Conservation (phyloP, 2,113 vertebrate genomes). For the Synchiropus splendidus region DNA sequence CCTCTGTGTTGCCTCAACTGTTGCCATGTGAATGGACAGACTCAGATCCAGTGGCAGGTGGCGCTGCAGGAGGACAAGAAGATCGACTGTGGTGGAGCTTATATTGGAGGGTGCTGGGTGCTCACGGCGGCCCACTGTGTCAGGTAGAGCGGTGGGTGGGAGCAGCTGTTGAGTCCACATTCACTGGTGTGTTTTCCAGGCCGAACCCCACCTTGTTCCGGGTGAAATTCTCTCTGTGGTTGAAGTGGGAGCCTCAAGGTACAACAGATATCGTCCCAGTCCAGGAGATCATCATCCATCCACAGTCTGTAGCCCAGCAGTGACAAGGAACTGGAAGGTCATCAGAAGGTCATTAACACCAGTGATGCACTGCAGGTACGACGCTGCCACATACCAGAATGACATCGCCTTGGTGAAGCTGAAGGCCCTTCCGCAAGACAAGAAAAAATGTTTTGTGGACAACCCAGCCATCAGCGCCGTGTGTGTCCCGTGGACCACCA, state of each 20-base stretch:
- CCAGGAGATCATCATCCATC: constrained; percentile 72
- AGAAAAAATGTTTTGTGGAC: constrained; percentile 42
- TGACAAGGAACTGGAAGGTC: no score
- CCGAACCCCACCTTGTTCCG: constrained; percentile 51
- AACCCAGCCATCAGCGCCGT: constrained; percentile 60
- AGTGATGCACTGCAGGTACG: constrained; percentile 41
- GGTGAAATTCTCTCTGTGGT: constrained; percentile 73
- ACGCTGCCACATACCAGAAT: constrained; percentile 70
- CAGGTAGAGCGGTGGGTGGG: constrained; percentile 60
- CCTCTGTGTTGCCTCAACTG: not conserved
- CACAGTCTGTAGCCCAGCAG: constrained; percentile 40
- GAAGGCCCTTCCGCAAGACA: not conserved
- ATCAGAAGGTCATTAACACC: no score
- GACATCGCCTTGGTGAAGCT: constrained; percentile 88
- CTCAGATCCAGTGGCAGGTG: constrained; percentile 90
- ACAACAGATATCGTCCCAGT: constrained; percentile 47
- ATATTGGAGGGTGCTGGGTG: constrained; percentile 89
- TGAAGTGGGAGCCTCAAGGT: not conserved
- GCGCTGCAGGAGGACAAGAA: constrained; percentile 65
- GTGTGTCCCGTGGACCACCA: constrained; percentile 81
- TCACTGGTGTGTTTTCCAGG: constrained; percentile 38
- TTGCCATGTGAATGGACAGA: constrained; percentile 49
- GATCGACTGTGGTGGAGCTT: constrained; percentile 81
- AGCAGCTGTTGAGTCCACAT: no score
- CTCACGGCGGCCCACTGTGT: constrained; percentile 92